Conservation (phyloP, 2,113 vertebrate genomes). For the Syngnathoides biaculeatus region DNA sequence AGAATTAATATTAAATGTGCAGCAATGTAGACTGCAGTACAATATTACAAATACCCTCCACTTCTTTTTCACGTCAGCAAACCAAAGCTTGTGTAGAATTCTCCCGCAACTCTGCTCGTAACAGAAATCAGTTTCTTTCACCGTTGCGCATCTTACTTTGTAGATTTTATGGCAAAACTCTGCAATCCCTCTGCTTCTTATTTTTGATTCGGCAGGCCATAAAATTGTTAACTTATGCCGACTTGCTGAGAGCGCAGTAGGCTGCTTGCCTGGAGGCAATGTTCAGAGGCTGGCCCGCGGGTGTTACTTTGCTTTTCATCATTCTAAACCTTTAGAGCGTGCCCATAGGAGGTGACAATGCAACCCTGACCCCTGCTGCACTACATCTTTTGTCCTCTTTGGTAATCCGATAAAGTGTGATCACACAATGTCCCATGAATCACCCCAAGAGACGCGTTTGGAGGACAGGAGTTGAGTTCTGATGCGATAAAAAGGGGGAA, state of each 20-base stretch:
- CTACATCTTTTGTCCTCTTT: conserved; percentile 27
- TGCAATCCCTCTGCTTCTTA: conserved; percentile 1
- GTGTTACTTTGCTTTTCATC: conserved; percentile 66
- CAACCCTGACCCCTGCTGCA: conserved; percentile 16
- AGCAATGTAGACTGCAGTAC: background rate
- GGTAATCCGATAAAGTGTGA: conserved; percentile 37
- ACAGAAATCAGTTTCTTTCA: background rate
- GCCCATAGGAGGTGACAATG: conserved; percentile 55
- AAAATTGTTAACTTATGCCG: conserved; percentile 35
- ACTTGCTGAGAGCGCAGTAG: conserved; percentile 63
- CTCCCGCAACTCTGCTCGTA: background rate
- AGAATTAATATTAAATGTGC: background rate
- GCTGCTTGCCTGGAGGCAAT: conserved; percentile 46
- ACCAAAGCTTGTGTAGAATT: background rate
- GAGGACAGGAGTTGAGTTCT: background rate
- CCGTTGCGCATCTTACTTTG: conserved; percentile 3
- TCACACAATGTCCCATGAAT: conserved; percentile 21
- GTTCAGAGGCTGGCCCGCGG: conserved; percentile 57
- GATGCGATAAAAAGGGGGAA: conserved; percentile 1
- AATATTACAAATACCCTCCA: background rate
- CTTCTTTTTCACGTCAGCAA: background rate
- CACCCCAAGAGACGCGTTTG: conserved; percentile 1
- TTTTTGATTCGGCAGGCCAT: conserved; percentile 19
- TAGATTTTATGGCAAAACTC: conserved; percentile 13
- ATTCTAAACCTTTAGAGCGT: conserved; percentile 50